Conservation (phyloP, 2,797 vertebrate genomes). For the Chiloscyllium punctatum region DNA sequence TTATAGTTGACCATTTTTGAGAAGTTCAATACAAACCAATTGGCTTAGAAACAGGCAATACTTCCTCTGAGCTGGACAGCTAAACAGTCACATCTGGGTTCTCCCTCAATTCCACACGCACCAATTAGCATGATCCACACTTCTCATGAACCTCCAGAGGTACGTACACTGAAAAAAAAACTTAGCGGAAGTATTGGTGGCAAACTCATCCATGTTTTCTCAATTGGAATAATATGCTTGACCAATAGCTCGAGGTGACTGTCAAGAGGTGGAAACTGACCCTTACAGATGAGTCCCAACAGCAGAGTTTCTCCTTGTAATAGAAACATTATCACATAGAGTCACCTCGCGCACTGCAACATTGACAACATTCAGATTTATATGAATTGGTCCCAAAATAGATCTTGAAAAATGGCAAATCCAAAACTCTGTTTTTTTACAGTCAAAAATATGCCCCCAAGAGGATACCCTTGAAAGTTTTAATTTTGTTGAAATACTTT, state of each 20-base stretch:
- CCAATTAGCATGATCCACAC: too few relatives aligned
- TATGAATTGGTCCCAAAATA: not conserved
- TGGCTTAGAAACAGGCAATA: not conserved
- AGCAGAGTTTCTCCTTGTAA: not conserved
- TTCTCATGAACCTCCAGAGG: too few relatives aligned
- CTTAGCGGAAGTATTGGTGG: not conserved
- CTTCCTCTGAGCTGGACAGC: too few relatives aligned
- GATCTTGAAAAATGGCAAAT: not conserved
- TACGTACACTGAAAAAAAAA: too few relatives aligned
- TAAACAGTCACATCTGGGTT: too few relatives aligned
- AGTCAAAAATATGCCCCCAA: not conserved
- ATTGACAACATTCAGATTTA: not conserved
- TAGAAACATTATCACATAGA: not conserved
- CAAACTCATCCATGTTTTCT: not conserved
- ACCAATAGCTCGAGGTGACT: not conserved
- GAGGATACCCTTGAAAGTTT: not conserved
- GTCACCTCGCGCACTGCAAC: not conserved
- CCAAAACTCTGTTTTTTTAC: not conserved
- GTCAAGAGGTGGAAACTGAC: not conserved
- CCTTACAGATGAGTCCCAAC: not conserved
- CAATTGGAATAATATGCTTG: not conserved
- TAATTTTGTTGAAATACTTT: not conserved
- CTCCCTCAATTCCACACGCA: too few relatives aligned
- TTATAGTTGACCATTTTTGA: not conserved
- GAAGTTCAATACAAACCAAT: not conserved